Evolutionary conservation across 2,888 invertebrate genomes (phyloP).

Genomic region (Nemotelus pantherinus): DNA sequence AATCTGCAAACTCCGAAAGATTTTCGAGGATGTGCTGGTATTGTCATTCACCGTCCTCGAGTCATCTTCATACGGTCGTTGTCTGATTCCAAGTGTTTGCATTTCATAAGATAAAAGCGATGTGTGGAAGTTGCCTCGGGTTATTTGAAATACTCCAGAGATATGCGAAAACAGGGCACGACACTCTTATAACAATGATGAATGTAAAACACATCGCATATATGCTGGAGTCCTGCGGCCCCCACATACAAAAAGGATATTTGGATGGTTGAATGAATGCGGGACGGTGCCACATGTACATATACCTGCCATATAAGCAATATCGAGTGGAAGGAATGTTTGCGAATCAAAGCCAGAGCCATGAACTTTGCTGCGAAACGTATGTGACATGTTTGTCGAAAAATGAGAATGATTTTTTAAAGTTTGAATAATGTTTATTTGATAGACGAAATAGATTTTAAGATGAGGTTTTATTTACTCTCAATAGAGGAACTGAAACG

Average conservation of each 20-base stretch:
- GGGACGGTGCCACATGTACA: slow-evolving; percentile 17
- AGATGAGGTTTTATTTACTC: slow-evolving; percentile 30
- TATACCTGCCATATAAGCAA: slow-evolving; percentile 12
- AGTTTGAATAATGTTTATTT: slow-evolving; percentile 43
- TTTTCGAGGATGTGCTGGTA: slow-evolving; percentile 29
- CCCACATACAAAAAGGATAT: background rate
- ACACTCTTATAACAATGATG: slow-evolving; percentile 36
- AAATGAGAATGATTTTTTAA: slow-evolving; percentile 37
- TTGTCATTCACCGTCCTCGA: slow-evolving; percentile 12
- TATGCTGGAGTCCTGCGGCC: background rate
- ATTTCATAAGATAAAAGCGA: slow-evolving; percentile 39
- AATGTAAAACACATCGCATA: slow-evolving; percentile 21
- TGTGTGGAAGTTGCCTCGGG: slow-evolving; percentile 39
- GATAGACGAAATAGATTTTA: slow-evolving; percentile 38
- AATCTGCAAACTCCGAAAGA: slow-evolving; percentile 36
- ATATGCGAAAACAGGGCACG: slow-evolving; percentile 34
- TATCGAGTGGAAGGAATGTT: slow-evolving; percentile 32
- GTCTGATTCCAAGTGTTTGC: slow-evolving; percentile 41
- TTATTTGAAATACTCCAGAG: slow-evolving; percentile 40
- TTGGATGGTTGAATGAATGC: background rate
- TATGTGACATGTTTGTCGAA: slow-evolving; percentile 21
- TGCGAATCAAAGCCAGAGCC: slow-evolving; percentile 30
- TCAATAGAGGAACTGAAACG: too few relatives aligned
- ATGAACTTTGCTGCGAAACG: background rate
- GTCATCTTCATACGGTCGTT: background rate